Evolutionary conservation across 2,888 invertebrate genomes (phyloP).

Genomic region (Brachylomia viminalis): DNA sequence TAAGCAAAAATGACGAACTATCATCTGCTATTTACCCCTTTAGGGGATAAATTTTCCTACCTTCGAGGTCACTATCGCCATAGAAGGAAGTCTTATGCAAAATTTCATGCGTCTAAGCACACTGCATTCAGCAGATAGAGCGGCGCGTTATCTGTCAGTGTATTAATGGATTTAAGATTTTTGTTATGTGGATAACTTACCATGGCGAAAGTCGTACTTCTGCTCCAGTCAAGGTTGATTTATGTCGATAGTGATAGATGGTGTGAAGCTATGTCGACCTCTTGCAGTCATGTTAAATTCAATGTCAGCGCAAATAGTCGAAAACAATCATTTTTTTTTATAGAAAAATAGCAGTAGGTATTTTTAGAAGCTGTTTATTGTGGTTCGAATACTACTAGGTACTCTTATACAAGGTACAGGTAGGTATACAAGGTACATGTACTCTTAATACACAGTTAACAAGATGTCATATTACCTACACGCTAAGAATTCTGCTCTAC

Average conservation of each 20-base stretch:
- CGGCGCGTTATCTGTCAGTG: not conserved
- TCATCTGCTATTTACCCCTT: not conserved
- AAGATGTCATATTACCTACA: not conserved
- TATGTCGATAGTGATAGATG: conserved; percentile 4
- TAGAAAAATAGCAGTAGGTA: not conserved
- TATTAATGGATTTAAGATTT: no score
- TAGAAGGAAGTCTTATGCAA: not conserved
- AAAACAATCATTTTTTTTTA: not conserved
- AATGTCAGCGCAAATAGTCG: not conserved
- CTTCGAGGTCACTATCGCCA: not conserved
- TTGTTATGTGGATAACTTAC: not conserved
- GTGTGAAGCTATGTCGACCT: conserved; percentile 11
- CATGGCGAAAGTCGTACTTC: not conserved
- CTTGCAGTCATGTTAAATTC: conserved; percentile 6
- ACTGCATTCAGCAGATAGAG: no score
- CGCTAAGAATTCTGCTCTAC: conserved; percentile 1
- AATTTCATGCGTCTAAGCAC: not conserved
- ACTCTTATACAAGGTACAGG: no score
- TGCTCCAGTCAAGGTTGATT: conserved; percentile 9
- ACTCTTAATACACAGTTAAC: not conserved
- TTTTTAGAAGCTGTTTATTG: not conserved
- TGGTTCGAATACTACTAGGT: not conserved
- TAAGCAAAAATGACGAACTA: not conserved
- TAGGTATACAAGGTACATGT: no score
- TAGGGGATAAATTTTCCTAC: not conserved